Evolutionary conservation across 2,113 vertebrate genomes (phyloP).

Genomic region (Calyptomena viridis): DNA sequence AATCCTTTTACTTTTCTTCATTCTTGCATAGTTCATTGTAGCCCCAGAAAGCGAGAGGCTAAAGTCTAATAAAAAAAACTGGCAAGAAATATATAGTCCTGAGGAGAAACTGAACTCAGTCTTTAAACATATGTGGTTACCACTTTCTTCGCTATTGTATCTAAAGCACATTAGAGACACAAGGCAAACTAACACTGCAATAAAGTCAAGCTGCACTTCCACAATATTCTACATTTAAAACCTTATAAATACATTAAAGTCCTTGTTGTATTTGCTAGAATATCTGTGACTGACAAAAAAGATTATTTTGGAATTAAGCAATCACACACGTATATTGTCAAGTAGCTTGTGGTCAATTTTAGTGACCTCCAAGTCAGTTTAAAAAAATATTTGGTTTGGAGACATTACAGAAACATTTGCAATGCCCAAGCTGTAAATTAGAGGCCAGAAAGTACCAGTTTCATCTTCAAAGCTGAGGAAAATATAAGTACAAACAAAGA

Average conservation of each 20-base stretch:
- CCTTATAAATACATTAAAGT: not conserved
- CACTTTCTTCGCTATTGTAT: not conserved
- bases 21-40: not conserved
- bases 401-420: not conserved
- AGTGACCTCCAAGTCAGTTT: not conserved
- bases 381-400: not conserved
- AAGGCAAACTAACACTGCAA: not conserved
- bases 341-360: not conserved
- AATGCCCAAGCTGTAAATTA: not conserved
- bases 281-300: not conserved
- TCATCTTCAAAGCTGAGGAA: not conserved
- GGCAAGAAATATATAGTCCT: not conserved
- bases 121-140: not conserved
- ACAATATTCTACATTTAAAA: not conserved
- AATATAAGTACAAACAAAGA: not conserved
- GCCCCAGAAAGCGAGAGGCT: not conserved
- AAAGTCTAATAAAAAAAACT: not conserved
- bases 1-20: not conserved
- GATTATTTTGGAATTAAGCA: too few relatives aligned
- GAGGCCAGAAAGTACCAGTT: not conserved
- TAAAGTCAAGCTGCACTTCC: not conserved
- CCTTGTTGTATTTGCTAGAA: not conserved
- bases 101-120: not conserved
- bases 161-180: not conserved
- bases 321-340: not conserved